Base-by-base conservation (phyloP, 2,797 vertebrate species). In the Cossypha heuglini region DNA sequence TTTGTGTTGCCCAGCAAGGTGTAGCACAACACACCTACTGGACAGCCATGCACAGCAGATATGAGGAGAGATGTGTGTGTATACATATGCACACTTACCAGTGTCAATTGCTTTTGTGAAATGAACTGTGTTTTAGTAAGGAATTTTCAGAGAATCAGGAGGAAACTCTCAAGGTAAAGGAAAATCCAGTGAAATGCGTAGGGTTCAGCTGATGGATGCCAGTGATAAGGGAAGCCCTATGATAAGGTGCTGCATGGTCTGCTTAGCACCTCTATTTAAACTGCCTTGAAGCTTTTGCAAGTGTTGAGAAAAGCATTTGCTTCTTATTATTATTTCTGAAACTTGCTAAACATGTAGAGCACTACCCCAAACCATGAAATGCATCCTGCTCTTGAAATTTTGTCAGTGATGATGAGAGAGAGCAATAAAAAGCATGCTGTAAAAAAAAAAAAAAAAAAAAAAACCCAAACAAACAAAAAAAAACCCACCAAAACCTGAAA, bases 51-150 rank as follows among this genome's bases (percentile, higher is more conserved):
- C 0, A 2, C 7, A n/a, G 42, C 35, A 61, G 46, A 8, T 25
- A 10, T 4, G 13, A 66, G 51, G 51, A 69, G 24, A 49, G 3
- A 37, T 0, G 3, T 4, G 16, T 7, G 3, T 51, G 12, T 31
- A 19, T 52, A 31, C 4, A 5, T 11, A 16, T 5, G 9, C 21
- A 37, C 7, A 1, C 16, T 29, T 54, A 14, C 25, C 4, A 3
- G 19, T 79, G 21, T 29, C 48, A 37, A 31, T 35, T 76, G n/a
- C 28, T 51, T 93, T 79, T 1, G 4, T 58, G 58, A 58, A 59
- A 55, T 21, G 16, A 35, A 10, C 49, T 14, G 18, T 66, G 42
- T 28, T 40, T 10, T 13, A 29, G 11, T 13, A 29, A 62, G 35
- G 37, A 71, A 31, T 66, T 69, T 55, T 78, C 35, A 33, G 35